A percentile compares a stretch with the other conserved stretches of the same genome.
These are phyloP conservation scores for Marcusenius ussheri DNA, from an alignment of 2,113 vertebrate species.

Conservation along the genomic window DNA sequence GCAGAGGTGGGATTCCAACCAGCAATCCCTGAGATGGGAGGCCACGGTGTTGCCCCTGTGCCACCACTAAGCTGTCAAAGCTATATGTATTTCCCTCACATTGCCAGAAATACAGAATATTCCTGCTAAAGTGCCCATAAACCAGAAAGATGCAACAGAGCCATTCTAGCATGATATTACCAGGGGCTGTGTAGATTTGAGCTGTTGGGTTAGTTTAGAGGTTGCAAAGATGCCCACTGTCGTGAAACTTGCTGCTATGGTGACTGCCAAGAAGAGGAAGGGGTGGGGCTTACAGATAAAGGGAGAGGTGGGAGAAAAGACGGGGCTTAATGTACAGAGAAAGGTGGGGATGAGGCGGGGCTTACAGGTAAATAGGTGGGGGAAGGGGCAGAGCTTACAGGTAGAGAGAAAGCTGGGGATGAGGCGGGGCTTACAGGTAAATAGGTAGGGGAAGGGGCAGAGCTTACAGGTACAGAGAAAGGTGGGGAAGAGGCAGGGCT, in stretches of 20 bases:
- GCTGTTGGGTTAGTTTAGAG: background rate
- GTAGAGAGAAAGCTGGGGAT: background rate
- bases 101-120: background rate
- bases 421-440: background rate
- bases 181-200: background rate
- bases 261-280: background rate
- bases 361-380: background rate
- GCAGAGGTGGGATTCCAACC: background rate
- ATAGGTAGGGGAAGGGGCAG: background rate
- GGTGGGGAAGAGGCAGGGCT: background rate
- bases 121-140: background rate
- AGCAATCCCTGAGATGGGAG: background rate
- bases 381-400: background rate
- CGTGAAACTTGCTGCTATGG: background rate
- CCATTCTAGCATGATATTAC: background rate
- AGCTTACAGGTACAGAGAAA: background rate
- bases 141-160: background rate
- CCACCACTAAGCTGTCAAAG: background rate
- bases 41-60: background rate
- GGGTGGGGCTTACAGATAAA: background rate
- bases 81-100: background rate
- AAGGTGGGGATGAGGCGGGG: background rate
- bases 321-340: too few relatives aligned
- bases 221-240: background rate
- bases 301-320: background rate